Evolutionary conservation across 2,113 vertebrate genomes (phyloP).

Genomic region (Mus pahari): DNA sequence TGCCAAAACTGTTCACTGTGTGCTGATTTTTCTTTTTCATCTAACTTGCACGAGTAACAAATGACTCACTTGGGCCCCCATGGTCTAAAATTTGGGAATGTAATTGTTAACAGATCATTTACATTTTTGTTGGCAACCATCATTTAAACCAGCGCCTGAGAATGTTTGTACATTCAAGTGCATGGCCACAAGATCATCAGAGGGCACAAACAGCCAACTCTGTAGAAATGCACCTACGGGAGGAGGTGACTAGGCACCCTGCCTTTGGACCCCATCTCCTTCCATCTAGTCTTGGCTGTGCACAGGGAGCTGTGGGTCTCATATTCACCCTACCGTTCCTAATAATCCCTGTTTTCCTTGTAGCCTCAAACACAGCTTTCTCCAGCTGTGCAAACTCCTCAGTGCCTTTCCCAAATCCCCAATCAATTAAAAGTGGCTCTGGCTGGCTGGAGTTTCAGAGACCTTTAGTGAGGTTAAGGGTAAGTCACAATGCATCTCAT

Average conservation of each 20-base stretch:
- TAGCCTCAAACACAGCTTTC: constrained; percentile 11
- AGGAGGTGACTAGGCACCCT: neutral
- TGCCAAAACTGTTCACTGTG: constrained; percentile 4
- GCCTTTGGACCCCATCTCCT: neutral
- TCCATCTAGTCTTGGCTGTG: neutral
- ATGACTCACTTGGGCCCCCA: neutral
- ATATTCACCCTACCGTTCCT: constrained; percentile 22
- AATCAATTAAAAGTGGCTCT: constrained; percentile 76
- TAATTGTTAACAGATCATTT: neutral
- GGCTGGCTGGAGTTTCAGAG: constrained; percentile 54
- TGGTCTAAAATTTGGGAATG: constrained; percentile 19
- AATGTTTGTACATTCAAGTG: neutral
- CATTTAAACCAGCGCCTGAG: constrained; percentile 11
- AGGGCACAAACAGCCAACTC: neutral
- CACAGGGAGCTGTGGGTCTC: neutral
- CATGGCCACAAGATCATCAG: neutral
- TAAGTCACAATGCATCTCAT: constrained; percentile 50
- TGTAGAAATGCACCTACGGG: neutral
- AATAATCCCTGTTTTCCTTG: constrained; percentile 52
- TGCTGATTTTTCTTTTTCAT: neutral
- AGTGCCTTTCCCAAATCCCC: constrained; percentile 68
- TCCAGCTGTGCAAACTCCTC: constrained; percentile 34
- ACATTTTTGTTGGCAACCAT: neutral
- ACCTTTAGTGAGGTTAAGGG: constrained; percentile 61
- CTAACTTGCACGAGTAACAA: neutral